Evolutionary conservation across 2,113 vertebrate species (phyloP), one percentile per base, ranked within the genome.

Genomic region (Elaphurus davidianus): DNA sequence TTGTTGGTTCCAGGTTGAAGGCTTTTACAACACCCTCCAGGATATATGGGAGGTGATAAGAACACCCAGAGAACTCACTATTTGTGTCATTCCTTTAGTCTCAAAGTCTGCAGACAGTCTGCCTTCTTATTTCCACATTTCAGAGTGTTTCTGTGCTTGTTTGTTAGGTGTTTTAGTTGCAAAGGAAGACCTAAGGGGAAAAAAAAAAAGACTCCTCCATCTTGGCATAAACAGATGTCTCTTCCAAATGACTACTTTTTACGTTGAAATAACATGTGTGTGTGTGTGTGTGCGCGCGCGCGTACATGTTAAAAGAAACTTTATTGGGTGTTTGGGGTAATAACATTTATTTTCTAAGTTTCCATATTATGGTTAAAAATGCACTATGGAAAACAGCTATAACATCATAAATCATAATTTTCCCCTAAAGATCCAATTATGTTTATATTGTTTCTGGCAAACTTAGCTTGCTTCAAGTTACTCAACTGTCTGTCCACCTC

Each of bases 261-360:
- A 87, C 40, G 55, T 67, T 92, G 81, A 90, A 96, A 94, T 91
- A 94, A 71, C 33, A 47, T 55, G 1, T 83, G 33, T 71, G 45
- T 81, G 76, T 79, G 45, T 79, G 43, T 82, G 30, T n/a, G 79
- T 36, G 30, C 0, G 47, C 2, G 45, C 10, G 45, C 2, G 45
- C 2, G 3, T 50, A 40, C 47, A 19, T 71, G 33, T 84, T 60
- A 90, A 52, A 59, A 57, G 23, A 52, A 83, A 91, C 36, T 91
- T 91, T 87, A 85, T 9, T 95, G 30, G 9, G 55, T 85, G 45
- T 79, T 30, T 50, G 36, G n/a, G 21, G 45, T 62, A 87, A 81
- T 94, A 89, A 59, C 17, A 94, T 78, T 97, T 96, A 40, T 84
- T 91, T 97, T 95, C 74, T 90, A 67, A 45, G 60, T 96, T 96